These are phyloP conservation scores for Molossus molossus DNA, from an alignment of 2,797 vertebrate genomes.

Conservation along the genomic window DNA sequence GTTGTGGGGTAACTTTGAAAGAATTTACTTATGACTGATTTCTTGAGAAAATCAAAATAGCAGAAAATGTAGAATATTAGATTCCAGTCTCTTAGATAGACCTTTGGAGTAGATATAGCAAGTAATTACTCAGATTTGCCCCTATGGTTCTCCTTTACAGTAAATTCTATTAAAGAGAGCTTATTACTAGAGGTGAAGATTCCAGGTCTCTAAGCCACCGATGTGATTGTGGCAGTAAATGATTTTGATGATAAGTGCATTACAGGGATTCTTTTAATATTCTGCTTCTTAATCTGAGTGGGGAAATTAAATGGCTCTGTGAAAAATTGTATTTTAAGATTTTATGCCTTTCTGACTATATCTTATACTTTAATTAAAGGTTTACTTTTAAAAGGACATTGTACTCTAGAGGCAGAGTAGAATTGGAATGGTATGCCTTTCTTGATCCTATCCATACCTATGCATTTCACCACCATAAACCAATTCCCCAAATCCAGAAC, in stretches of 20 bases:
- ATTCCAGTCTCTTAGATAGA: background rate
- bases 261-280: background rate
- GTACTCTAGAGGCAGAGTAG: background rate
- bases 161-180: background rate
- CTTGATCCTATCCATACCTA: background rate
- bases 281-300: background rate
- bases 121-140: background rate
- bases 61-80: background rate
- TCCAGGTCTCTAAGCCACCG: background rate
- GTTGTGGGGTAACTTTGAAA: conserved; percentile 11
- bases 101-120: background rate
- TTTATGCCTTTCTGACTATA: conserved; percentile 52
- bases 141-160: background rate
- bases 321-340: background rate
- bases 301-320: background rate
- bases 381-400: conserved; percentile 50
- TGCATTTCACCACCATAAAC: background rate
- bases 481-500: background rate
- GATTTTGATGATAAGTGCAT: background rate
- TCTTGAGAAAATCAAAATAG: conserved; percentile 61
- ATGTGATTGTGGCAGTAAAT: background rate
- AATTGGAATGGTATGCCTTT: background rate
- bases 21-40: conserved; percentile 57
- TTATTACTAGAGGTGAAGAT: background rate
- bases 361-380: conserved; percentile 41